Evolutionary conservation across 2,888 invertebrate genomes (phyloP).

Genomic region (Palloptera scutellata): DNA sequence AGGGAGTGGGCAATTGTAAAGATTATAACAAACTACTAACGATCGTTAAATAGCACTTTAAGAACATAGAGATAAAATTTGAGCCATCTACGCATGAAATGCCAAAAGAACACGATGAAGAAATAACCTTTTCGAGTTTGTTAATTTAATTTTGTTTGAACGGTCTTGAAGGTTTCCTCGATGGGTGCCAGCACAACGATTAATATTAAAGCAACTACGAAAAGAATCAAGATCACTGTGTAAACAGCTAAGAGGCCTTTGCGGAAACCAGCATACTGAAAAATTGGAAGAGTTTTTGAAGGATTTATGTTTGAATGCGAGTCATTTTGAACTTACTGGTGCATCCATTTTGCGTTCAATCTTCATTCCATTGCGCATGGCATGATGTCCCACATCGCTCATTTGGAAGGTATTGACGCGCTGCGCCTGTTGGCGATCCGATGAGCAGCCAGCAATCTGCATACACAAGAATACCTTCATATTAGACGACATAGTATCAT

Average conservation of each 20-base stretch:
- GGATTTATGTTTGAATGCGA: neutral
- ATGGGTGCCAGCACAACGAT: constrained; percentile 80
- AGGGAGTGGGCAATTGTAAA: no score
- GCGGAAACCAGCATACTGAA: constrained; percentile 79
- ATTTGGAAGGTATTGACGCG: constrained; percentile 84
- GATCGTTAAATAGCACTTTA: no score
- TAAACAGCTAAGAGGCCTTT: constrained; percentile 82
- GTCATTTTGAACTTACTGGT: constrained; percentile 70
- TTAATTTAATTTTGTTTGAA: no score
- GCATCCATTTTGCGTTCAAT: constrained; percentile 79
- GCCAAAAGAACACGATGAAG: no score
- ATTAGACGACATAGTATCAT: constrained; percentile 51
- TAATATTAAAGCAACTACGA: constrained; percentile 78
- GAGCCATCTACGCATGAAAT: no score
- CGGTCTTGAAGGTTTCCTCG: constrained; percentile 67
- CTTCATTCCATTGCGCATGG: constrained; percentile 70
- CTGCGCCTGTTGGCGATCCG: constrained; percentile 76
- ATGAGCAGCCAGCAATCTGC: constrained; percentile 79
- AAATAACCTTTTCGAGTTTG: no score
- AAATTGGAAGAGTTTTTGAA: constrained; percentile 10
- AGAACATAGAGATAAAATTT: no score
- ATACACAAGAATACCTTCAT: constrained; percentile 63
- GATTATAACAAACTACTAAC: no score
- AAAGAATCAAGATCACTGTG: constrained; percentile 73
- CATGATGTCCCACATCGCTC: constrained; percentile 75